These are phyloP conservation scores for Hirtodrosophila alboralis DNA, from an alignment of 2,888 invertebrate genomes.

Conservation along the genomic window DNA sequence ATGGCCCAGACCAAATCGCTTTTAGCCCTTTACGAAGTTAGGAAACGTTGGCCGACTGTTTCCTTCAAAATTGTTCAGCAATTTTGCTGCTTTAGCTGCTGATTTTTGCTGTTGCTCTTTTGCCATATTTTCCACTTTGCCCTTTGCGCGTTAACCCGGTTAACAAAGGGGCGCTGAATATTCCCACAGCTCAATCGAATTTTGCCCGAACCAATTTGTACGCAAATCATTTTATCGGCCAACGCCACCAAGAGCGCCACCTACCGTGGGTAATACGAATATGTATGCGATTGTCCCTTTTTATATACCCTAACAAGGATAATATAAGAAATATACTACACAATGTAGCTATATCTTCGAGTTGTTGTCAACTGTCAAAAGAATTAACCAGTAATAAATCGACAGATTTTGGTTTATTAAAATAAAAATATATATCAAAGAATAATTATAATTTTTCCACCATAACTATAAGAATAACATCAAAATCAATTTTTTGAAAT, in stretches of 20 bases:
- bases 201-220: slow-evolving; percentile 80
- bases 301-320: slow-evolving; percentile 17
- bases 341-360: too few relatives aligned
- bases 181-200: slow-evolving; percentile 80
- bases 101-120: slow-evolving; percentile 43
- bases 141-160: slow-evolving; percentile 64
- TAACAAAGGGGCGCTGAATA: slow-evolving; percentile 75
- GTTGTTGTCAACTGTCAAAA: too few relatives aligned
- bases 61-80: slow-evolving; percentile 16
- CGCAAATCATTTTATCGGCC: slow-evolving; percentile 80
- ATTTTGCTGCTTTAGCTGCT: slow-evolving; percentile 1
- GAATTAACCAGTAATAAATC: too few relatives aligned
- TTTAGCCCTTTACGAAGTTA: slow-evolving; percentile 61
- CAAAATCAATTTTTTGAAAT: too few relatives aligned
- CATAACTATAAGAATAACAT: too few relatives aligned
- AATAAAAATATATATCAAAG: too few relatives aligned
- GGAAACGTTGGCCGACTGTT: slow-evolving; percentile 42
- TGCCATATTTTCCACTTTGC: slow-evolving; percentile 58
- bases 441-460: too few relatives aligned
- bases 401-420: too few relatives aligned
- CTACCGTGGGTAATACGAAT: slow-evolving; percentile 48
- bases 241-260: slow-evolving; percentile 41
- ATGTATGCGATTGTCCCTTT: slow-evolving; percentile 51
- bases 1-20: slow-evolving; percentile 48
- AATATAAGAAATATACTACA: background rate